These are phyloP conservation scores for Psix sp. DNA, from an alignment of 1,140 invertebrate genomes.

Conservation along the genomic window DNA sequence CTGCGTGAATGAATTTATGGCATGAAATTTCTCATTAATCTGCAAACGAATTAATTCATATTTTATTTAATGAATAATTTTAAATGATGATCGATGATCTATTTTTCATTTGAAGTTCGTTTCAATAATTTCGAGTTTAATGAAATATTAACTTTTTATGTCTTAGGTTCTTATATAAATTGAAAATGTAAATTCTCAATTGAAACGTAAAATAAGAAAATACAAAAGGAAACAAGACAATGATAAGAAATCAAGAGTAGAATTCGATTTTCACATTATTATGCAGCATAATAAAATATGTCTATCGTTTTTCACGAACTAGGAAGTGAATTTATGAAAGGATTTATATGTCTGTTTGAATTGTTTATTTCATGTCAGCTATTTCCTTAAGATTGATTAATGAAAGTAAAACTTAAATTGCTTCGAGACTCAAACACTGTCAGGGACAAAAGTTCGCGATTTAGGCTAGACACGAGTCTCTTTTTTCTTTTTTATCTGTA, in stretches of 20 bases:
- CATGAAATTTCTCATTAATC: constrained; percentile 16
- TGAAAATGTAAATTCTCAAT: constrained; percentile 42
- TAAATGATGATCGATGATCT: no score
- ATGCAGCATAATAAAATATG: constrained; percentile 43
- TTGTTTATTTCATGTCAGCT: constrained; percentile 50
- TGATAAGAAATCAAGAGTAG: constrained; percentile 11
- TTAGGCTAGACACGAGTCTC: constrained; percentile 42
- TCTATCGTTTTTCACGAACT: constrained; percentile 53
- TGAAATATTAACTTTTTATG: no score
- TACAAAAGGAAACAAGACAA: constrained; percentile 17
- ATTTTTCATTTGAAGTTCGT: no score
- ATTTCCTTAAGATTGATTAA: constrained; percentile 14
- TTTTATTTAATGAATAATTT: no score
- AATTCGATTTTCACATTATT: constrained; percentile 44
- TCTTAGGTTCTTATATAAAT: no score
- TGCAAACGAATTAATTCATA: not conserved
- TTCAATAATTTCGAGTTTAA: no score
- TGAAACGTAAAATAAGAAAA: constrained; percentile 23
- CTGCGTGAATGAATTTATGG: constrained; percentile 25
- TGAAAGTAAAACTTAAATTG: constrained; percentile 55
- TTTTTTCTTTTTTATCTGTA: constrained; percentile 13
- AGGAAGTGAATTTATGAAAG: constrained; percentile 51
- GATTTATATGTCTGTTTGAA: constrained; percentile 48
- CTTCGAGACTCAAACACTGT: constrained; percentile 40
- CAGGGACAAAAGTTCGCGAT: constrained; percentile 44